Percentiles rank a stretch among this genome's conserved stretches.
Evolutionary conservation across 2,113 vertebrate genomes (phyloP).

Genomic region (Nyctibius bracteatus): DNA sequence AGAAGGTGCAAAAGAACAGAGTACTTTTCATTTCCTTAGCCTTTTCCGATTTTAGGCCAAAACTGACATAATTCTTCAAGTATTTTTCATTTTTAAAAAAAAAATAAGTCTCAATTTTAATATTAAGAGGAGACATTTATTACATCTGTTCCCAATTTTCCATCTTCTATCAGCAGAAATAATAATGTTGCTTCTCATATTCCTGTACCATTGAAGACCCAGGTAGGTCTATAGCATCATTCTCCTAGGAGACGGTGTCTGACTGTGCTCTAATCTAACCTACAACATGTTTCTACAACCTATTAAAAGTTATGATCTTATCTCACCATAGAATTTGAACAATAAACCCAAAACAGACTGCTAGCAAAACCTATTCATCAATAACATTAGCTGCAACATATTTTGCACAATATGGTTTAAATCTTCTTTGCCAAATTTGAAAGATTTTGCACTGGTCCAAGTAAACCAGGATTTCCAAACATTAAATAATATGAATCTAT

Average conservation of each 20-base stretch:
- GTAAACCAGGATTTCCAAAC: background rate
- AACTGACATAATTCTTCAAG: background rate
- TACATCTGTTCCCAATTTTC: background rate
- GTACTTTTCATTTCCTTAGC: background rate
- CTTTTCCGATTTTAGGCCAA: background rate
- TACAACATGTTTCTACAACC: background rate
- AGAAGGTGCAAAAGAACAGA: background rate
- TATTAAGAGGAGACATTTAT: background rate
- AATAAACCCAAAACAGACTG: background rate
- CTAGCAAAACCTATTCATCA: background rate
- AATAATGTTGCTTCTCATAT: background rate
- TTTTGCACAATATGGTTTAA: background rate
- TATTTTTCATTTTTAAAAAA: background rate
- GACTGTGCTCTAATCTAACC: background rate
- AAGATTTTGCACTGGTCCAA: background rate
- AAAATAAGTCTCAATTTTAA: background rate
- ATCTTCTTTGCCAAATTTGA: background rate
- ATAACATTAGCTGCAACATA: background rate
- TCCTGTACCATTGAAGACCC: accelerated
- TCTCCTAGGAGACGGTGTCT: background rate
- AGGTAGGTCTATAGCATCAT: background rate
- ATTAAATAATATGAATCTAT: background rate
- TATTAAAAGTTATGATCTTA: background rate
- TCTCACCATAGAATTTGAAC: background rate
- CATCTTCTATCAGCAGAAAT: background rate